Percentiles rank a stretch among this genome's conserved stretches.
These are phyloP conservation scores for Laodelphax striatellus DNA, from an alignment of 1,140 invertebrate species.

Conservation along the genomic window DNA sequence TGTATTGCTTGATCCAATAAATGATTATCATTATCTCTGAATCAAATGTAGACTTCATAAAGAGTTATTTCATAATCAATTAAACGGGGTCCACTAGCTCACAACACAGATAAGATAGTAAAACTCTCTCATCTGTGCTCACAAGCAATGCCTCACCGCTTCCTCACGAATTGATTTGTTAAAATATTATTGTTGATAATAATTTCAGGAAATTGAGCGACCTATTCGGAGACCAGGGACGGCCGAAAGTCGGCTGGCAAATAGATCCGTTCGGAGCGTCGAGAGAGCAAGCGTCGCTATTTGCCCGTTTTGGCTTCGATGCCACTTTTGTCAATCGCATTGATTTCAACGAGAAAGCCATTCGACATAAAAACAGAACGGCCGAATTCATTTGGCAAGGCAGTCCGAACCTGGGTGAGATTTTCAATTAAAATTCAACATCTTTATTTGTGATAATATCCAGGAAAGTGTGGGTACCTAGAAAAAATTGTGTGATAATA, in stretches of 20 bases:
- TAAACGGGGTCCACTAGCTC: too few relatives aligned
- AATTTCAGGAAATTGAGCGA: constrained; percentile 39
- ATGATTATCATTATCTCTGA: too few relatives aligned
- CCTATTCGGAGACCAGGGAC: constrained; percentile 50
- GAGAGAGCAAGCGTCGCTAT: constrained; percentile 51
- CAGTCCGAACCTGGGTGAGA: constrained; percentile 30
- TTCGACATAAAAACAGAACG: constrained; percentile 45
- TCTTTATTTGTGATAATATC: too few relatives aligned
- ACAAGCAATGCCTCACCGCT: too few relatives aligned
- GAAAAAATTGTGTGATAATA: too few relatives aligned
- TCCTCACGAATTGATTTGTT: too few relatives aligned
- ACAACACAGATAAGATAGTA: too few relatives aligned
- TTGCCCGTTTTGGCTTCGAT: constrained; percentile 59
- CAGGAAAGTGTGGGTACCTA: too few relatives aligned
- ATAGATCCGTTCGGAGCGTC: constrained; percentile 67
- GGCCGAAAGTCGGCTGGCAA: constrained; percentile 59
- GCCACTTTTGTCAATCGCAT: constrained; percentile 61
- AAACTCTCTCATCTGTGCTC: too few relatives aligned
- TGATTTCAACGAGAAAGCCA: constrained; percentile 60
- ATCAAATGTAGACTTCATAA: too few relatives aligned
- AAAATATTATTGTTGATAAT: background rate
- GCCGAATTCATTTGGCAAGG: constrained; percentile 69
- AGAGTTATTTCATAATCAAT: too few relatives aligned
- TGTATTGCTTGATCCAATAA: too few relatives aligned
- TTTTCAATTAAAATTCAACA: constrained; percentile 26